Base-by-base conservation (phyloP, 2,113 vertebrate genomes). In the Semnornis frantzii region DNA sequence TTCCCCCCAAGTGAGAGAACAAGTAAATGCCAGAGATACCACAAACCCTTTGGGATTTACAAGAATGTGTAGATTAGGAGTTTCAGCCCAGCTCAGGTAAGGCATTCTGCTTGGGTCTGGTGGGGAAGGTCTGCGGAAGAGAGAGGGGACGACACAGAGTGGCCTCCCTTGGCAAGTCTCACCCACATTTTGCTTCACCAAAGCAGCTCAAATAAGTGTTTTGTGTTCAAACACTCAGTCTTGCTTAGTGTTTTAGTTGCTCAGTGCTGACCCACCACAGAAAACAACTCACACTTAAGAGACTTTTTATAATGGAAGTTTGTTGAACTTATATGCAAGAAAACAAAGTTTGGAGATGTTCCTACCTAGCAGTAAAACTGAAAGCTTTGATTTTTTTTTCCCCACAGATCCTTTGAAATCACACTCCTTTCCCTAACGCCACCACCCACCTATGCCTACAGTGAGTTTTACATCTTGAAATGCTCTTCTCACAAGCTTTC, bases 1-100 rank as follows among this genome's bases (percentile, higher is more conserved):
- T 96, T 95, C 90, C 95, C 94, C 93, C 95, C 94, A 97, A 93
- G 84, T 39, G 64, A 92, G 63, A 84, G 95, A 96, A 96, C 91
- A 96, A 96, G 96, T 84, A 93, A 94, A 97, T 97, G 90, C 96
- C 94, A 77, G 88, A 95, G 94, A 96, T 97, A 93, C 95, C 95
- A 95, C 84, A 88, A 90, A 93, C 16, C 93, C 93, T 79, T 82
- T 59, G 94, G 94, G 94, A 95, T 95, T 94, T 76, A 82, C 94
- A 96, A 91, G 95, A 97, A 96, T 94, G 93, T 69, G 73, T 82
- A 90, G 58, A 92, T 96, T 94, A 95, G 82, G 1, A 75, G 76
- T 64, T 93, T 83, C 31, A 55, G 55, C 74, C 75, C 33, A 20
- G 64, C 79, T 88, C 89, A 96, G 92, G 93, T 96, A 90, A 46